phyloP scores from a whole-genome alignment of 1,140 invertebrate species.

The Drosophila orosa region DNA sequence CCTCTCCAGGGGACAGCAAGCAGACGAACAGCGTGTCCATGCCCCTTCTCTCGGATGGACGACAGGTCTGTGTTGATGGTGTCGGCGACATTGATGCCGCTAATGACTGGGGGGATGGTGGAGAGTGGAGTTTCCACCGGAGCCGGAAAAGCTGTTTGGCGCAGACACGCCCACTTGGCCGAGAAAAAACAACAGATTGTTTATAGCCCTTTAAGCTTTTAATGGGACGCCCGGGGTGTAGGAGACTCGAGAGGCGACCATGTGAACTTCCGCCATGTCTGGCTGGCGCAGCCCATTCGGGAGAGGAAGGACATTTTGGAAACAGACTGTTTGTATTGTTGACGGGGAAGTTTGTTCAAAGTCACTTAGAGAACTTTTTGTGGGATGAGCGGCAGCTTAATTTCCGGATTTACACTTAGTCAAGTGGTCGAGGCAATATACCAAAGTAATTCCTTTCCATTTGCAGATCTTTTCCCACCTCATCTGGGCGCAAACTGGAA shows the following conservation, averaged over 20 bases:
- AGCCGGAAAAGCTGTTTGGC: constrained; percentile 10
- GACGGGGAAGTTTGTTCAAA: background rate
- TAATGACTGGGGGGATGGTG: constrained; percentile 52
- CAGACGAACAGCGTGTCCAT: constrained; percentile 38
- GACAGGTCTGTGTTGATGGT: constrained; percentile 41
- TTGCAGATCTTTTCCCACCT: constrained; percentile 49
- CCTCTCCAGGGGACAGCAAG: constrained; percentile 26
- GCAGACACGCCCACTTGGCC: constrained; percentile 32
- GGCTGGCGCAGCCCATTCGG: background rate
- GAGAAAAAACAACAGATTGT: constrained; percentile 52
- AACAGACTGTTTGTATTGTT: constrained; percentile 13
- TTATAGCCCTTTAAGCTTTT: constrained; percentile 70
- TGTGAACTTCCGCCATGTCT: constrained; percentile 54
- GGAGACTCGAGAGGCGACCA: constrained; percentile 32
- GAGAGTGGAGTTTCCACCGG: background rate
- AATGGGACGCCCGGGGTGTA: constrained; percentile 30
- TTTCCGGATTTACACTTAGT: constrained; percentile 13
- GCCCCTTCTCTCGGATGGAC: constrained; percentile 17
- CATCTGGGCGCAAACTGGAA: constrained; percentile 38
- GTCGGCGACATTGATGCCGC: constrained; percentile 64
- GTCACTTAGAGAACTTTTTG: constrained; percentile 16
- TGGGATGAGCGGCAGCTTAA: constrained; percentile 5
- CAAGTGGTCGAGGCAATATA: background rate
- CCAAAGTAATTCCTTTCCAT: background rate
- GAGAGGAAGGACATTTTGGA: constrained; percentile 2